Percentiles rank a stretch among this genome's conserved stretches.
These are phyloP conservation scores for Drosophila imparisetae DNA, from an alignment of 2,888 invertebrate genomes.

Conservation along the genomic window DNA sequence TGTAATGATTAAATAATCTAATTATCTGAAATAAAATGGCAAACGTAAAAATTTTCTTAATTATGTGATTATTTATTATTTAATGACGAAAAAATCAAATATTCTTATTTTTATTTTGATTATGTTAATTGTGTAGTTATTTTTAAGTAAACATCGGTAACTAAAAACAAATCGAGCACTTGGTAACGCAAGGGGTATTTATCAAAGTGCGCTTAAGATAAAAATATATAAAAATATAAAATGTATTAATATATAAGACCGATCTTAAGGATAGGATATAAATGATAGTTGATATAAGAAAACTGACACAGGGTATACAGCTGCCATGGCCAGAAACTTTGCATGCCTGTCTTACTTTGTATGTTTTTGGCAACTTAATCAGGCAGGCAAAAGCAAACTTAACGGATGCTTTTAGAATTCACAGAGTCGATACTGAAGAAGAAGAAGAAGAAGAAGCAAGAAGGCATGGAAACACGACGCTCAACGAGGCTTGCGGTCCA, in stretches of 20 bases:
- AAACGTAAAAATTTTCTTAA: not conserved
- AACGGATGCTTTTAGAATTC: constrained; percentile 77
- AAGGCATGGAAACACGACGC: constrained; percentile 40
- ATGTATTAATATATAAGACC: not conserved
- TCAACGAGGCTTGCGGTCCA: constrained; percentile 45
- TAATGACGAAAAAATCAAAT: not conserved
- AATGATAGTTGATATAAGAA: not conserved
- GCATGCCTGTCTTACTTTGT: constrained; percentile 35
- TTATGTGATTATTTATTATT: not conserved
- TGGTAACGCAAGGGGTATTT: too few species aligned
- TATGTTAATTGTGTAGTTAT: not conserved
- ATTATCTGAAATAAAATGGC: not conserved
- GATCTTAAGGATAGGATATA: not conserved
- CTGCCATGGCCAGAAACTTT: not conserved
- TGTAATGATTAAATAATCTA: not conserved
- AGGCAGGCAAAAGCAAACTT: constrained; percentile 64
- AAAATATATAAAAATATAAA: too few species aligned
- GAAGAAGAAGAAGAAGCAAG: constrained; percentile 2
- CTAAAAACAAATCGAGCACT: too few species aligned
- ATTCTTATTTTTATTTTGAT: not conserved
- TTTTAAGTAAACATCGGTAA: too few species aligned
- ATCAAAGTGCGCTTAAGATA: not conserved
- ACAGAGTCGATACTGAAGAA: constrained; percentile 40
- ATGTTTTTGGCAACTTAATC: constrained; percentile 75
- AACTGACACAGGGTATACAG: constrained; percentile 17